These are phyloP conservation scores for Pygoscelis antarcticus DNA, from an alignment of 2,113 vertebrate genomes.

Conservation along the genomic window DNA sequence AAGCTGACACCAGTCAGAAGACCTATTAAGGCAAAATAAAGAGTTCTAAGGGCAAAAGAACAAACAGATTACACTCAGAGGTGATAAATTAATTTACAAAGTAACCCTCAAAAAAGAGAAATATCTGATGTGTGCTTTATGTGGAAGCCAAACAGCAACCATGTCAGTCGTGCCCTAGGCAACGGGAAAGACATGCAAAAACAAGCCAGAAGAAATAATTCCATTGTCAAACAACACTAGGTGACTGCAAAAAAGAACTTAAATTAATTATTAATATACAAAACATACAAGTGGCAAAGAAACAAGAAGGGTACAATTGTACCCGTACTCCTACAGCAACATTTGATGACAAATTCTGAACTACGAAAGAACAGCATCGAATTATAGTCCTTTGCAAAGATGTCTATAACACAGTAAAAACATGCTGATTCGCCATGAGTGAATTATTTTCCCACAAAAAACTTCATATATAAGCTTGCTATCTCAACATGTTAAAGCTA, in stretches of 20 bases:
- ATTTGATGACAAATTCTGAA: neutral
- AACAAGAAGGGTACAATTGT: neutral
- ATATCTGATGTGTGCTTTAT: neutral
- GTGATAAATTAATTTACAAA: constrained; percentile 10
- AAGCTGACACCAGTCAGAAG: neutral
- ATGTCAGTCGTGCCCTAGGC: neutral
- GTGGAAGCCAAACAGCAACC: neutral
- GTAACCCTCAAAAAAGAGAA: neutral
- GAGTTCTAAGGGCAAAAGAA: neutral
- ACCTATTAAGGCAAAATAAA: neutral
- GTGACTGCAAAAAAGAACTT: neutral
- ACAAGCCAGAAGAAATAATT: neutral
- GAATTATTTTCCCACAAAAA: neutral
- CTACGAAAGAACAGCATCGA: neutral
- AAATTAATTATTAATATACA: neutral
- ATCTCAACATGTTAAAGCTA: neutral
- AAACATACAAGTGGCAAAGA: neutral
- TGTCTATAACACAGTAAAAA: neutral
- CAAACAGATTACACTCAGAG: neutral
- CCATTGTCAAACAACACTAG: neutral
- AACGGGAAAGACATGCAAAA: neutral
- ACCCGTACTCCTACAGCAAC: neutral
- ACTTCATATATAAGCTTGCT: neutral
- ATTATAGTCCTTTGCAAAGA: neutral
- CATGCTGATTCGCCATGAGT: neutral